A percentile compares a stretch with the other conserved stretches of the same genome.
Evolutionary conservation across 1,140 invertebrate genomes (phyloP).

Genomic region (Thaumatotibia leucotreta): DNA sequence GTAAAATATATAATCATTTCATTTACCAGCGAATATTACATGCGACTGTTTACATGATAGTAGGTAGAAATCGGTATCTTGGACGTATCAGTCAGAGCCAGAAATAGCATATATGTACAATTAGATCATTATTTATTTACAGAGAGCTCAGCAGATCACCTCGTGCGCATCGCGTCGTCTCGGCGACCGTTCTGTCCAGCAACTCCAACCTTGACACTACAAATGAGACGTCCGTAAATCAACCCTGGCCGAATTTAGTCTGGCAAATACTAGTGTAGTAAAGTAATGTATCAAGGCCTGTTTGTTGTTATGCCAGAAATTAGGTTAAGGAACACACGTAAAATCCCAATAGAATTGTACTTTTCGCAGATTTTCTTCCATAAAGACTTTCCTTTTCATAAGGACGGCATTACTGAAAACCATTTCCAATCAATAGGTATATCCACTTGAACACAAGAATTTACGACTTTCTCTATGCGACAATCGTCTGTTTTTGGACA

Average conservation of each 20-base stretch:
- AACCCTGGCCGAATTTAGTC: slow-evolving; percentile 11
- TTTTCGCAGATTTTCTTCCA: not conserved
- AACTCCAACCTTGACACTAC: slow-evolving; percentile 52
- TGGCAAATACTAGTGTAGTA: not conserved
- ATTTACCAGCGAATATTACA: not conserved
- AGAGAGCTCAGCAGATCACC: slow-evolving; percentile 47
- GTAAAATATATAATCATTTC: not conserved
- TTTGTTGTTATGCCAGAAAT: not conserved
- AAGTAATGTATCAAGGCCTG: not conserved
- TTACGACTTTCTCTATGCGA: slow-evolving; percentile 43
- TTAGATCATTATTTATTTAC: slow-evolving; percentile 76
- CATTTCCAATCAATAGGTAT: slow-evolving; percentile 31
- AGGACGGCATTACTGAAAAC: slow-evolving; percentile 31
- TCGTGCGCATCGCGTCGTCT: slow-evolving; percentile 41
- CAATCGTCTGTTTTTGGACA: slow-evolving; percentile 23
- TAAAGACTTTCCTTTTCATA: slow-evolving; percentile 13
- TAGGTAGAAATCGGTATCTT: not conserved
- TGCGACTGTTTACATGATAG: not conserved
- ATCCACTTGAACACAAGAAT: slow-evolving; percentile 31
- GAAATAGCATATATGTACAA: slow-evolving; percentile 69
- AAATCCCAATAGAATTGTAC: not conserved
- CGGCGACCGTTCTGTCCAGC: slow-evolving; percentile 16
- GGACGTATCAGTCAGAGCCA: slow-evolving; percentile 45
- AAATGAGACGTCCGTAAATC: slow-evolving; percentile 26
- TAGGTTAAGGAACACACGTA: not conserved